Evolutionary conservation across 2,797 vertebrate genomes (phyloP).

Genomic region (Spondyliosoma cantharus): DNA sequence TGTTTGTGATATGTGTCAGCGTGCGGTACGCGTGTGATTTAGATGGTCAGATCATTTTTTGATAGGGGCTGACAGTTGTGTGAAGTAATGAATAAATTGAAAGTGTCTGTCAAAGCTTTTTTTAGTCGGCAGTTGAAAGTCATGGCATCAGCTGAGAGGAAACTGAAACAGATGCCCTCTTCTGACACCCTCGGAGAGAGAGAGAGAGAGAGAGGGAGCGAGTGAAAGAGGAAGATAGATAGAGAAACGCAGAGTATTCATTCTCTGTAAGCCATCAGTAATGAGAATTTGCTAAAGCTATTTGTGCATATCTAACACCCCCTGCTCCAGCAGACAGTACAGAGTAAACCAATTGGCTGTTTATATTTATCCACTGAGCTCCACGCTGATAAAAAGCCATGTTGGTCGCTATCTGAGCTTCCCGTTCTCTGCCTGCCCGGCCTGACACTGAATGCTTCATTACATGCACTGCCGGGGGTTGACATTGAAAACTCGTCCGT

Average conservation of each 20-base stretch:
- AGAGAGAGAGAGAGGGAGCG: constrained; percentile 9
- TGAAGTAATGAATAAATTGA: constrained; percentile 56
- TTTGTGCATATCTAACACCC: constrained; percentile 59
- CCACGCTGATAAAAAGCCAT: constrained; percentile 54
- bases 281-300: constrained; percentile 66
- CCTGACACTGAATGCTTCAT: constrained; percentile 48
- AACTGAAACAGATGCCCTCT: constrained; percentile 67
- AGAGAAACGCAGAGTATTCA: constrained; percentile 48
- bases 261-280: constrained; percentile 65
- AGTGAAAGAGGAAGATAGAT: constrained; percentile 8
- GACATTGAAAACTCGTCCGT: constrained; percentile 60
- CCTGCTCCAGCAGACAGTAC: constrained; percentile 50
- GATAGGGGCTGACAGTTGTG: constrained; percentile 37
- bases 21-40: constrained; percentile 6
- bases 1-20: constrained; percentile 1
- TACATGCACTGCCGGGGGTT: constrained; percentile 27
- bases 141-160: constrained; percentile 59
- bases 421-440: constrained; percentile 2
- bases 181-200: constrained; percentile 46
- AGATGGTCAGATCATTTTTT: constrained; percentile 13
- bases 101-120: constrained; percentile 63
- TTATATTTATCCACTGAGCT: constrained; percentile 67
- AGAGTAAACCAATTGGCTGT: constrained; percentile 66
- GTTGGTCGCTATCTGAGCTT: constrained; percentile 51
- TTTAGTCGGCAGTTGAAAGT: constrained; percentile 59